Evolutionary conservation across 2,113 vertebrate species (phyloP), one percentile per base, ranked within the genome.

Genomic region (Pipra filicauda): DNA sequence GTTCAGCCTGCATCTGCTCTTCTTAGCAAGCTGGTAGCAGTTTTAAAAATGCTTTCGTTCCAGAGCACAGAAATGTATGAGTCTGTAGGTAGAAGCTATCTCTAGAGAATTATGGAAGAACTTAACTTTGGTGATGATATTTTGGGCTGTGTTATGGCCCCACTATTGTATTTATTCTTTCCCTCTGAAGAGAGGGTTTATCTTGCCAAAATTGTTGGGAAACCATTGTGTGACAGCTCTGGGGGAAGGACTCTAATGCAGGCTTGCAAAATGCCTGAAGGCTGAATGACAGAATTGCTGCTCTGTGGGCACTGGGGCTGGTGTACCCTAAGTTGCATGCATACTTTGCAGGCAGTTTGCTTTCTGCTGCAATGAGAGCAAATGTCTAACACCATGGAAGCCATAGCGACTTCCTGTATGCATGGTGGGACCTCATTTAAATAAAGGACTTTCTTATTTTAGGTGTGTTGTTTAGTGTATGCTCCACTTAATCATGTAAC

Each of bases 391-490:
- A 71, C 44, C 35, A 41, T 10, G 37, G 80, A 74, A 72, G 73
- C 76, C 57, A 5, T 74, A 14, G 65, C 75, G 86, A 65, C 83
- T 96, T 97, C 88, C 90, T 91, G 88, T 91, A 75, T 86, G 31
- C 0, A 0, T 52, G 75, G 39, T 61, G 76, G 64, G 69, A 73
- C 72, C 61, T 81, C 24, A 28, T 78, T 92, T 94, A 75, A 91
- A 55, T 64, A 46, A 85, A 94, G 62, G 12, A 33, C 41, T 73
- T 61, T 30, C 67, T 94, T 95, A 55, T 91, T 92, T 93, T 92
- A 43, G 14, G 2, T 67, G 12, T 57, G 26, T 35, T 67, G 9
- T 65, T 89, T 43, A 55, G 33, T 18, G 4, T 57, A 2, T 80
- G 6, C 46, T 89, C 27, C 1, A 22, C 41, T 91, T 89, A 33